A percentile compares a stretch with the other conserved stretches of the same genome.
Conservation (phyloP, 92 coral and sea anemone species). For the Epizoanthus illoricatus region DNA sequence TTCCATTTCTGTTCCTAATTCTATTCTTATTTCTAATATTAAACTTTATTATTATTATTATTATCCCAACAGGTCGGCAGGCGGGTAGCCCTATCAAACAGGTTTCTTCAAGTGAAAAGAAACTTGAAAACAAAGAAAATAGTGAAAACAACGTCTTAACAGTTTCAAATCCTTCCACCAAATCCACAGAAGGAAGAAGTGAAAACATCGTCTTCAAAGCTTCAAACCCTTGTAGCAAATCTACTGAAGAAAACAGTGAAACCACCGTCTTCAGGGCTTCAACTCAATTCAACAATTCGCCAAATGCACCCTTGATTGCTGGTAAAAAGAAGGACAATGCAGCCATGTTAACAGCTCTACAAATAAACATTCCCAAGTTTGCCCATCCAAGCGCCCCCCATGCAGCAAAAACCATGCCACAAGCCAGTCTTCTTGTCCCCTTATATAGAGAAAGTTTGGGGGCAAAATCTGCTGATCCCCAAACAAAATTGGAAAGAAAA, state of each 20-base stretch:
- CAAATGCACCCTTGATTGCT: slow-evolving; percentile 3
- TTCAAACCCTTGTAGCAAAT: not conserved
- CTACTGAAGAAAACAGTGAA: not conserved
- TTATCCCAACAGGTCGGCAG: too few species aligned
- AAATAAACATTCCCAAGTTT: not conserved
- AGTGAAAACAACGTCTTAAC: too few species aligned
- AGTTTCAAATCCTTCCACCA: too few species aligned
- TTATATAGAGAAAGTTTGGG: not conserved
- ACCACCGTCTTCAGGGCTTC: not conserved
- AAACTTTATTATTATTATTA: too few species aligned
- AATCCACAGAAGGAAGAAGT: not conserved
- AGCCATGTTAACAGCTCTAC: slow-evolving; percentile 1
- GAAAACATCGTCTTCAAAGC: not conserved
- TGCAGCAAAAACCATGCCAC: not conserved
- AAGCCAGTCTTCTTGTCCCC: slow-evolving; percentile 29
- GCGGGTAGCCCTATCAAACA: too few species aligned
- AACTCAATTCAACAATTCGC: not conserved
- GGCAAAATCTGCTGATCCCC: not conserved
- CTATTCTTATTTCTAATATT: too few species aligned
- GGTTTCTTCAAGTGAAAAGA: too few species aligned
- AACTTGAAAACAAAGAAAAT: too few species aligned
- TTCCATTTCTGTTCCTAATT: too few species aligned
- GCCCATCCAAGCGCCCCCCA: not conserved
- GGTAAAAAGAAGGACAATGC: not conserved
- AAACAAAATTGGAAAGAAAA: slow-evolving; percentile 4